Base-by-base conservation (phyloP, 2,113 vertebrate genomes). In the Cephalopholis sonnerati region DNA sequence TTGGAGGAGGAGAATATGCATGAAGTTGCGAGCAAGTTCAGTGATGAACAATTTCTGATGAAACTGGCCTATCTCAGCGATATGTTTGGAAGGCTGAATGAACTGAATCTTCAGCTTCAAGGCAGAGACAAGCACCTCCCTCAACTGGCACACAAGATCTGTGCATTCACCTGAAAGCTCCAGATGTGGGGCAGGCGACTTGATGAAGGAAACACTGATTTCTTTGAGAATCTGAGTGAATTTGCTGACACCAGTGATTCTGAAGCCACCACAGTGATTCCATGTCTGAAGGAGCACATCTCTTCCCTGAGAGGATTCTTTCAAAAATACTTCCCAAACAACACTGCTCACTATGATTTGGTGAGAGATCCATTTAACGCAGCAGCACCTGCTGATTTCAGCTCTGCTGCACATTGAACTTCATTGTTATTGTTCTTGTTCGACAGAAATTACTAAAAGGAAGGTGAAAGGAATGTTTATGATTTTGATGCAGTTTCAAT, bases 21-120 rank as follows among this genome's bases (percentile, higher is more conserved):
- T 53, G 53, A 82, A 50, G 5, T 32, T 6, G 62, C 70, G 66
- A 18, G 0, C 18, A 65, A 58, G 3, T 73, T 57, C 57, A 13
- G 18, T 36, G 69, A 81, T 36, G 79, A 81, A 20, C 32, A 66
- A 1, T 79, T 79, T 2, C 67, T 71, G 62, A 1, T 15, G 24
- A 72, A 80, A 82, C 58, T 79, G 36, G 82, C 82, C 22, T 87
- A 79, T 39, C 65, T 85, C 17, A 82, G 36, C 74, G 59, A 62
- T 3, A 61, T 61, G 36, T 59, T 32, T 59, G 58, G 58, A 32
- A 59, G 32, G 58, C 32, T 36, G 32, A 36, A 36, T 36, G 32
- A 36, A 36, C 0, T 36, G 32, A 36, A 36, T 36, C 32, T 36
- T 36, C 32, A 36, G 32, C 7, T 36, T 36, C 7, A 36, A 36